A percentile compares a stretch with the other conserved stretches of the same genome.
Evolutionary conservation across 1,140 invertebrate species (phyloP).

Genomic region (Diorhabda sublineata): DNA sequence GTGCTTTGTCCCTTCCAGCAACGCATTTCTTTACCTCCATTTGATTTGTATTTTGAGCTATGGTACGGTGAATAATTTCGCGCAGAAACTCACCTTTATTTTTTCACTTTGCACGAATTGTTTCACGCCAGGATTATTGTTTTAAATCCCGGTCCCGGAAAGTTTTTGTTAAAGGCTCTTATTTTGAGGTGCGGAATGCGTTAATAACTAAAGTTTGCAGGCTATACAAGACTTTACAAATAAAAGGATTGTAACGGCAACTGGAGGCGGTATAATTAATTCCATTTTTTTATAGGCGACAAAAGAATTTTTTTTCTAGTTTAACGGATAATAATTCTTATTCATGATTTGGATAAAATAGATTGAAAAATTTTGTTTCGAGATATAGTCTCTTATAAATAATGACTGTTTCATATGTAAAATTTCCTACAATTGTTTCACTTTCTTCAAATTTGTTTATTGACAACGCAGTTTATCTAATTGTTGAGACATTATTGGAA

Average conservation of each 20-base stretch:
- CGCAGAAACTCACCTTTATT: constrained; percentile 26
- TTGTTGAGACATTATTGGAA: too few species aligned
- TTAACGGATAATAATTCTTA: too few species aligned
- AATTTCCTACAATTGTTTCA: too few species aligned
- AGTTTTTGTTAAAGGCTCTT: constrained; percentile 18
- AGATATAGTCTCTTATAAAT: too few species aligned
- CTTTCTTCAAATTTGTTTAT: too few species aligned
- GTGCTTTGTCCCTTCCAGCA: constrained; percentile 36
- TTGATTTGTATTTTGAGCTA: constrained; percentile 33
- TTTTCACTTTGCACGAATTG: constrained; percentile 26
- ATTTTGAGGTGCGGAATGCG: constrained; percentile 17
- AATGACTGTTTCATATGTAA: too few species aligned
- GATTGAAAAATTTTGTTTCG: too few species aligned
- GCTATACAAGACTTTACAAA: neutral
- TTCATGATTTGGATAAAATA: too few species aligned
- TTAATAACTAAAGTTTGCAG: constrained; percentile 21
- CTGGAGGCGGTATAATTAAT: too few species aligned
- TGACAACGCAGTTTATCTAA: too few species aligned
- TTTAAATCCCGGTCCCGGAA: constrained; percentile 25
- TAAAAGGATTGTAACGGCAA: neutral
- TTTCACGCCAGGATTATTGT: constrained; percentile 30
- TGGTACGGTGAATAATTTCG: constrained; percentile 5
- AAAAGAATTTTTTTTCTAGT: too few species aligned
- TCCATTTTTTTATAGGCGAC: too few species aligned
- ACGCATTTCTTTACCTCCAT: constrained; percentile 39